A percentile compares a stretch with the other conserved stretches of the same genome.
Conservation (phyloP, 2,888 invertebrate species). For the Pseudolycoriella hygida region DNA sequence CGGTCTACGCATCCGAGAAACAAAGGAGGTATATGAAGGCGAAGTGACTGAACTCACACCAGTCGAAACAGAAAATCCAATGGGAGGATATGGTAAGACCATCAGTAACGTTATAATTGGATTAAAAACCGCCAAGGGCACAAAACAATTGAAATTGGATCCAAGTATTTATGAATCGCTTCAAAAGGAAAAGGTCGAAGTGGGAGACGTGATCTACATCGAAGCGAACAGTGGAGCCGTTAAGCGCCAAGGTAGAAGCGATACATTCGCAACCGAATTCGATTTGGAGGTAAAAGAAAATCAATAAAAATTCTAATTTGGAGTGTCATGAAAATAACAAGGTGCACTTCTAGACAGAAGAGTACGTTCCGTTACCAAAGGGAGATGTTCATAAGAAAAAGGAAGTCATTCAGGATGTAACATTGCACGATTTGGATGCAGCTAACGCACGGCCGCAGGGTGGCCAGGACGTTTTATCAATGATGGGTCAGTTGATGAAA, state of each 20-base stretch:
- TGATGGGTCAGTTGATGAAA: slow-evolving; percentile 98
- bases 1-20: slow-evolving; percentile 84
- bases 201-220: slow-evolving; percentile 97
- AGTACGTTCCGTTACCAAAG: slow-evolving; percentile 97
- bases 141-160: slow-evolving; percentile 92
- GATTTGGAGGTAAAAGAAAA: slow-evolving; percentile 89
- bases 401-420: slow-evolving; percentile 92
- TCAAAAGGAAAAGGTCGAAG: slow-evolving; percentile 92
- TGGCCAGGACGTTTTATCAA: slow-evolving; percentile 91
- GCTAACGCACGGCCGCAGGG: slow-evolving; percentile 97
- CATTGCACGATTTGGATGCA: slow-evolving; percentile 90
- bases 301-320: not conserved
- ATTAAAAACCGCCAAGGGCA: slow-evolving; percentile 93
- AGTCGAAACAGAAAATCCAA: slow-evolving; percentile 90
- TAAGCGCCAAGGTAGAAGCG: slow-evolving; percentile 93
- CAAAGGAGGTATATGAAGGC: slow-evolving; percentile 98
- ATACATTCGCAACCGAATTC: slow-evolving; percentile 96
- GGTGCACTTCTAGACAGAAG: slow-evolving; percentile 52
- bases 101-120: slow-evolving; percentile 94
- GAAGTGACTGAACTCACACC: slow-evolving; percentile 98
- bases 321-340: slow-evolving; percentile 6
- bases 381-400: slow-evolving; percentile 99
- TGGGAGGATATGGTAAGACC: slow-evolving; percentile 95
- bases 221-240: slow-evolving; percentile 98
- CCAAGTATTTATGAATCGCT: slow-evolving; percentile 95